Conservation (phyloP, 2,888 invertebrate genomes). For the Stenodera caucasica region DNA sequence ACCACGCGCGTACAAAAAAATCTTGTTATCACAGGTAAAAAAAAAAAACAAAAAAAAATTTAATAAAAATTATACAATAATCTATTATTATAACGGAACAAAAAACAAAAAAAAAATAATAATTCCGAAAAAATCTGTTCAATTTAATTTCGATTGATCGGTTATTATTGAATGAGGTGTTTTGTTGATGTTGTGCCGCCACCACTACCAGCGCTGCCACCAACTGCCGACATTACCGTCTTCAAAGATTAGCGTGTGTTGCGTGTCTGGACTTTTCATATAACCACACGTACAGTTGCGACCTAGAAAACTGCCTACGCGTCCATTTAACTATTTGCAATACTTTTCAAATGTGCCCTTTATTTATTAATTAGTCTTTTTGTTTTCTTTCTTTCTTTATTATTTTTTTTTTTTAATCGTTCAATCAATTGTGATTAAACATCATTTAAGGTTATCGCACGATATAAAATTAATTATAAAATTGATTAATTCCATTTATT, state of each 20-base stretch:
- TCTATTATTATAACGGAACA: not conserved
- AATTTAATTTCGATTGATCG: not conserved
- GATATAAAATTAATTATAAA: no score
- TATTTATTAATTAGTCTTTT: no score
- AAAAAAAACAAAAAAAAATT: not conserved
- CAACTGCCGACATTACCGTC: constrained; percentile 16
- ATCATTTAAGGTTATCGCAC: no score
- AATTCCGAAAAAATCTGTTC: no score
- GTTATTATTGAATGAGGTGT: not conserved
- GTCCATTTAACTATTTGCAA: constrained; percentile 22
- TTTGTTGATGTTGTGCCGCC: not conserved
- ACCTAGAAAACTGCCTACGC: constrained; percentile 35
- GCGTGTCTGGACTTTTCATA: constrained; percentile 24
- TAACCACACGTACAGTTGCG: constrained; percentile 31
- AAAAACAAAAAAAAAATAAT: not conserved
- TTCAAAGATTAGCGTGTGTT: constrained; percentile 25
- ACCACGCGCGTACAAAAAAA: constrained; percentile 10
- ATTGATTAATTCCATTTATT: no score
- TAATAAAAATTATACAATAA: not conserved
- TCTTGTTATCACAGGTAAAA: not conserved
- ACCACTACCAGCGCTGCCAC: constrained; percentile 10
- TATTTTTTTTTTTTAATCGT: not conserved
- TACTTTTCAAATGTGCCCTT: not conserved
- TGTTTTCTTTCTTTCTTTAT: no score
- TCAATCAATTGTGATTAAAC: no score